These are phyloP conservation scores for Misgurnus mizolepis DNA, from an alignment of 2,113 vertebrate species.

Conservation along the genomic window DNA sequence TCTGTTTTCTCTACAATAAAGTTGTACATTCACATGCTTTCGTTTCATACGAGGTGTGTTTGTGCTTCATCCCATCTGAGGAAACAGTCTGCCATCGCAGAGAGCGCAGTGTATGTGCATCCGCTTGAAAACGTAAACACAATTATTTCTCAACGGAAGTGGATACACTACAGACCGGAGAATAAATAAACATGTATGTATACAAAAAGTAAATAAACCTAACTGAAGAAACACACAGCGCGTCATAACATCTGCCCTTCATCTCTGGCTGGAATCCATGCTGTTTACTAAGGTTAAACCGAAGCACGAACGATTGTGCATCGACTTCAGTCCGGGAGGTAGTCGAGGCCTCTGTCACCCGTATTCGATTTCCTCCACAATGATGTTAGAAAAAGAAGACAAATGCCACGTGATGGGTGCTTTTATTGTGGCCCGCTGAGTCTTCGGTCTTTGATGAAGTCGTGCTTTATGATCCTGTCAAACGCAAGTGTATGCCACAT, in stretches of 20 bases:
- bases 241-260: conserved; percentile 54
- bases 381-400: background rate
- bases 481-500: conserved; percentile 35
- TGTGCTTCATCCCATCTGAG: conserved; percentile 27
- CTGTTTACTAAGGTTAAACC: conserved; percentile 37
- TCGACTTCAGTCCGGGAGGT: conserved; percentile 19
- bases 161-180: conserved; percentile 49
- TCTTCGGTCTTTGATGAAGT: conserved; percentile 52
- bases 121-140: conserved; percentile 51
- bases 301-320: conserved; percentile 13
- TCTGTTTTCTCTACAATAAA: background rate
- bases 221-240: conserved; percentile 37
- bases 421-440: conserved; percentile 50
- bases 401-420: background rate
- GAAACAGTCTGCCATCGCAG: conserved; percentile 39
- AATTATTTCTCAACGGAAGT: conserved; percentile 56
- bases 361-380: conserved; percentile 31
- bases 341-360: conserved; percentile 10
- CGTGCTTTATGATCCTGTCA: conserved; percentile 55
- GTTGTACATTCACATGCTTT: background rate
- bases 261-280: conserved; percentile 42
- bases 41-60: conserved; percentile 31
- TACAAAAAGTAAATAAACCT: conserved; percentile 59
- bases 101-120: conserved; percentile 39
- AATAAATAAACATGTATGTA: conserved; percentile 58